Evolutionary conservation across 2,797 vertebrate species (phyloP), one percentile per base, ranked within the genome.

Genomic region (Lophotriccus pileatus): DNA sequence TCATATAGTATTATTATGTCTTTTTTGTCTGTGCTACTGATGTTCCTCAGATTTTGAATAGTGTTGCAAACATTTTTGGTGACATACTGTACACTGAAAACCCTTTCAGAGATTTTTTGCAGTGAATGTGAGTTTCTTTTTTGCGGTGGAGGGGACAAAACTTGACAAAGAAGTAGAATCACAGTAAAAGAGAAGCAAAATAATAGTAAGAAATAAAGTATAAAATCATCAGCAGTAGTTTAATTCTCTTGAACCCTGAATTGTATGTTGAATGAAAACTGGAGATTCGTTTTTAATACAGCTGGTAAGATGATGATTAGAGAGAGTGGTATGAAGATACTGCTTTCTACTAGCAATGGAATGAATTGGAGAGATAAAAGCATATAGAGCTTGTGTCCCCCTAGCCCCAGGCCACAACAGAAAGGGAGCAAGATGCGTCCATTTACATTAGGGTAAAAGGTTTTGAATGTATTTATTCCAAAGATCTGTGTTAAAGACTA

Each of bases 401-500:
- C 15, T 76, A 44, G 5, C 25, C 22, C 9, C 23, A 80, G 55
- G 46, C 53, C 74, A 79, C 64, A 75, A n/a, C 0, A 86, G 32
- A 79, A 78, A 80, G 43, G 15, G 37, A 87, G 64, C 20, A 80
- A 81, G 74, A 88, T 32, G 5, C 1, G 10, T 43, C 60, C 43
- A 41, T 90, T 94, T 95, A 95, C 85, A 96, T 95, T 87, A 95
- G 22, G 41, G 21, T 80, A 96, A 96, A 94, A 89, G 43, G 27
- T 32, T 82, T 84, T 93, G 60, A 95, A 91, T 84, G 68, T 79
- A 95, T 97, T 97, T 93, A 95, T 97, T 97, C 86, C 75, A 89
- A 92, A 96, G 58, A 93, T 68, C 64, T 77, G 36, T 86, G 91
- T 95, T 97, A 95, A 97, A 84, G 76, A 93, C 70, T 94, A 87